Base-by-base conservation (phyloP, 2,888 invertebrate species). In the Heliconius ismenius region DNA sequence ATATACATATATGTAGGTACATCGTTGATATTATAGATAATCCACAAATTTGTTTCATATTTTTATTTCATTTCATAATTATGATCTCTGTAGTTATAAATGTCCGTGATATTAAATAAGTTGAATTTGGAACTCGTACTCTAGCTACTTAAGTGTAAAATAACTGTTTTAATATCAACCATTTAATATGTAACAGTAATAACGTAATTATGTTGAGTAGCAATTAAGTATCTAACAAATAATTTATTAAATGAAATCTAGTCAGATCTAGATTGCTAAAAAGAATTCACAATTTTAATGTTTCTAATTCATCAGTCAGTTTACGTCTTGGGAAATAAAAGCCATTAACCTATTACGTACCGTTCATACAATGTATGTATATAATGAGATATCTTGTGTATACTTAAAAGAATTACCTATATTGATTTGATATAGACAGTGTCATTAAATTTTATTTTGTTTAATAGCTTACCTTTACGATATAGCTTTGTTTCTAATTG, bases 361-460 rank as follows among this genome's bases (percentile, higher is more conserved):
- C 58, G n/a, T n/a, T n/a, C n/a, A n/a, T 58, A 11, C 1, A n/a
- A n/a, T 58, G 58, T 58, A 67, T 24, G 65, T 67, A 39, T 67
- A 39, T 67, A 67, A 39, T 24, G 15, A 21, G 11, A 58, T 70
- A 54, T 54, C 69, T 54, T 54, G 18, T 28, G 69, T 69, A 69
- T n/a, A 28, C 28, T 26, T 49, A 68, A 21, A 18, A 70, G 58
- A 15, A 15, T 13, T 4, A 58, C 39, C 24, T 67, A 67, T 58
- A 36, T 54, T 13, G 1, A 36, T 70, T 70, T 58, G 28, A 32
- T 58, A 69, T 3, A 39, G 49, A 28, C 49, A 28, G 18, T 32
- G 11, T 70, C 32, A 70, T 70, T 21, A 24, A 58, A 54, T 3
- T 62, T 26, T 24, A 58, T 9, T 24, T 70, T 9, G 32, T 70